These are phyloP conservation scores for Pseudopipra pipra DNA, from an alignment of 2,113 vertebrate genomes.

Conservation along the genomic window DNA sequence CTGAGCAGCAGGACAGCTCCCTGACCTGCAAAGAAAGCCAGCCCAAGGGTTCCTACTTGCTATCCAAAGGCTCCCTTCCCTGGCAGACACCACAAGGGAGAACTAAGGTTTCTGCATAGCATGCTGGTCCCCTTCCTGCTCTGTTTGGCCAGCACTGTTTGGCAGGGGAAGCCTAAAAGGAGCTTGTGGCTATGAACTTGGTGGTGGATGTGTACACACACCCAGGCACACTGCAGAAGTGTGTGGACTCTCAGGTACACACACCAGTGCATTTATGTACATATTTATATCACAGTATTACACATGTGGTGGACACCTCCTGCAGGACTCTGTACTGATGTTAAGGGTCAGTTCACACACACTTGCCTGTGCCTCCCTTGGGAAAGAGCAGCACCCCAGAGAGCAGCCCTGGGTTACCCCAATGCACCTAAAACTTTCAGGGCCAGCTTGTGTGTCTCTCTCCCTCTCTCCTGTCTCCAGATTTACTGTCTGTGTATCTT, in stretches of 20 bases:
- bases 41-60: neutral
- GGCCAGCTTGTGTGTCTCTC: neutral
- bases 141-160: neutral
- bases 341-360: neutral
- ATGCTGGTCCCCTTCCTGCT: fast-evolving
- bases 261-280: neutral
- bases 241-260: neutral
- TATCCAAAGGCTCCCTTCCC: neutral
- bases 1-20: neutral
- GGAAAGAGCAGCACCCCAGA: neutral
- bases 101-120: neutral
- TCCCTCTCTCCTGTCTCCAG: neutral
- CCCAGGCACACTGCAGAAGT: fast-evolving
- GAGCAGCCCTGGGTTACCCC: neutral
- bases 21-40: neutral
- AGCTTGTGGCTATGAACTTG: neutral
- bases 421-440: neutral
- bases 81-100: neutral
- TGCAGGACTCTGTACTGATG: neutral
- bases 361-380: neutral
- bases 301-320: neutral
- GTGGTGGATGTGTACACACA: neutral
- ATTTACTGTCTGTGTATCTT: neutral
- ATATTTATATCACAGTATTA: neutral
- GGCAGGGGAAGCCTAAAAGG: neutral